Evolutionary conservation across 2,888 invertebrate genomes (phyloP).

Genomic region (Diaperis boleti): DNA sequence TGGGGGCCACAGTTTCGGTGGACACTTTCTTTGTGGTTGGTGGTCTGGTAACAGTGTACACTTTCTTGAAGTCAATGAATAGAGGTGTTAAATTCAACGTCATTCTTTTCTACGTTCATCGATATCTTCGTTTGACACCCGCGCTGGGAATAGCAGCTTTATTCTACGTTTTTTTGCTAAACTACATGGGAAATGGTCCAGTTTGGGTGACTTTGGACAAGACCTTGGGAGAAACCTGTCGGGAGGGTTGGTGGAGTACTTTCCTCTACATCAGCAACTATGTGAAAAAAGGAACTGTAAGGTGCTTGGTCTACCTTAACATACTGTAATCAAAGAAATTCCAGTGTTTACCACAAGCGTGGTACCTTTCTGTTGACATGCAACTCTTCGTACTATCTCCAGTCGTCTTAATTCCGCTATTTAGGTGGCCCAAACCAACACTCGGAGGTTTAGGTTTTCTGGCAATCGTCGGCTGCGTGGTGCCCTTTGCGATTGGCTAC

Average conservation of each 20-base stretch:
- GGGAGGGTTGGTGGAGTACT: conserved; percentile 35
- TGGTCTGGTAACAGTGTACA: conserved; percentile 69
- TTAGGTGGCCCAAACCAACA: conserved; percentile 40
- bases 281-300: conserved; percentile 6
- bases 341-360: conserved; percentile 53
- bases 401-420: conserved; percentile 48
- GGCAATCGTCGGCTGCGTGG: conserved; percentile 14
- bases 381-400: conserved; percentile 54
- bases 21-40: conserved; percentile 74
- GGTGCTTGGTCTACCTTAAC: not conserved
- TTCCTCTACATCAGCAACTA: conserved; percentile 40
- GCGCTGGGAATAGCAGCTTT: conserved; percentile 35
- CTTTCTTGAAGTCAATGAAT: conserved; percentile 57
- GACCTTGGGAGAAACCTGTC: conserved; percentile 12
- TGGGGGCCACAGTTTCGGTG: conserved; percentile 69
- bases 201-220: conserved; percentile 34
- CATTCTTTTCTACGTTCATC: conserved; percentile 48
- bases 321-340: conserved; percentile 22
- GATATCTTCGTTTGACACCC: conserved; percentile 59
- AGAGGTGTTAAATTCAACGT: conserved; percentile 58
- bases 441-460: conserved; percentile 9
- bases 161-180: conserved; percentile 24
- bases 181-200: conserved; percentile 37
- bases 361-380: conserved; percentile 56
- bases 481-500: conserved; percentile 25